Evolutionary conservation across 2,113 vertebrate species (phyloP), one percentile per base, ranked within the genome.

Genomic region (Sceloporus tristichus): DNA sequence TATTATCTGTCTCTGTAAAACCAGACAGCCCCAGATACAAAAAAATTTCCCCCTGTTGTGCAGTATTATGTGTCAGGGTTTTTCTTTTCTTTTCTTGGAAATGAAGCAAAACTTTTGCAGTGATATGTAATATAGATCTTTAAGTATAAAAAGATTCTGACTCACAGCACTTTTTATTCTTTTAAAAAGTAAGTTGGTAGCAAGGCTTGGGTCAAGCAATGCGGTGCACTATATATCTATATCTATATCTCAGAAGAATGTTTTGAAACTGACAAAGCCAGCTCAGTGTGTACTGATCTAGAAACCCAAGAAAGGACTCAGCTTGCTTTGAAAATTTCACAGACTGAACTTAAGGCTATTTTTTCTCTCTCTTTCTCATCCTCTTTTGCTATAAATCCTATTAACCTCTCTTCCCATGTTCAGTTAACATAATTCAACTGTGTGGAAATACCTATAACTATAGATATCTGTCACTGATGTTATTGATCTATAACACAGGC

Each of bases 181-280:
- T 82, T 88, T 84, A 91, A 87, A 92, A 92, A 71, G 0, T 76
- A 78, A 90, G 38, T 84, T 38, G 38, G 16, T 90, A 65, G 68
- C 65, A 90, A 91, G n/a, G 23, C 86, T 85, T 89, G n/a, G 86
- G 83, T 93, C 88, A 93, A 77, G 7, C 53, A 23, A n/a, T 77
- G 25, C 5, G 53, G 9, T 65, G 29, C 9, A 5, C 11, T 84
- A 23, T 62, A 21, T 76, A 65, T 48, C 76, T 48, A 5, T 48
- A 21, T 76, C 56, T 48, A 76, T 18, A 62, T 62, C 59, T 56
- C 76, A 79, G 81, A 88, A 85, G 42, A 90, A 85, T 90, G 78
- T 83, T 25, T 66, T 88, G 66, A 90, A 92, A 70, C 54, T 85
- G 75, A 62, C 84, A 91, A 73, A 90, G 85, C 79, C 54, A 90